These are phyloP conservation scores for Morbakka virulenta DNA, from an alignment of 30 jellyfish, hydroid and myxozoan genomes.

Conservation along the genomic window DNA sequence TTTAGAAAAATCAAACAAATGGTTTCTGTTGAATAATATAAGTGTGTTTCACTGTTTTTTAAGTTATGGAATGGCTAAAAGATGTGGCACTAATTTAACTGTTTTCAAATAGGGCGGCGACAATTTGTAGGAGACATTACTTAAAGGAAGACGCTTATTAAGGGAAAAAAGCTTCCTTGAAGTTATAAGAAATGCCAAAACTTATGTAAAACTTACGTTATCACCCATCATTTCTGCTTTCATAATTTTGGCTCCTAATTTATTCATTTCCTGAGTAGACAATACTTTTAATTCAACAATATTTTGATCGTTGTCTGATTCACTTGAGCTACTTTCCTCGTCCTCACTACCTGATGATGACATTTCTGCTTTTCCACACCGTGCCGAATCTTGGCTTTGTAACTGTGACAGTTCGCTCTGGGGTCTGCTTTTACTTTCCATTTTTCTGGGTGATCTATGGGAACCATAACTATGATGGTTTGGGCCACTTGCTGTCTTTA, in stretches of 20 bases:
- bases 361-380: not conserved
- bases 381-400: not conserved
- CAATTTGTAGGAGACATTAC: too few species aligned
- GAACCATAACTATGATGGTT: not conserved
- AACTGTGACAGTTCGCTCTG: not conserved
- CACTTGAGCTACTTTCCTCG: slow-evolving; percentile 11
- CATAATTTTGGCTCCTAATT: slow-evolving; percentile 71
- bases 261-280: slow-evolving; percentile 72
- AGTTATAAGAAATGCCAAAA: too few species aligned
- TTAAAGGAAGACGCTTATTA: too few species aligned
- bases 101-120: too few species aligned
- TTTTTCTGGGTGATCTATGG: not conserved
- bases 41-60: too few species aligned
- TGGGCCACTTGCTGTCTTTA: slow-evolving; percentile 6
- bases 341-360: slow-evolving; percentile 18
- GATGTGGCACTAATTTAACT: too few species aligned
- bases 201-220: too few species aligned
- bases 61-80: too few species aligned
- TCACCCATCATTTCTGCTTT: slow-evolving; percentile 93
- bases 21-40: too few species aligned
- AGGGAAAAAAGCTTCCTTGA: too few species aligned
- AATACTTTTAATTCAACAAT: slow-evolving; percentile 30
- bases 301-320: slow-evolving; percentile 17
- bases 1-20: too few species aligned
- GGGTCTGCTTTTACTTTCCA: not conserved